Conservation (phyloP, 2,113 vertebrate species). For the Sialia sialis region DNA sequence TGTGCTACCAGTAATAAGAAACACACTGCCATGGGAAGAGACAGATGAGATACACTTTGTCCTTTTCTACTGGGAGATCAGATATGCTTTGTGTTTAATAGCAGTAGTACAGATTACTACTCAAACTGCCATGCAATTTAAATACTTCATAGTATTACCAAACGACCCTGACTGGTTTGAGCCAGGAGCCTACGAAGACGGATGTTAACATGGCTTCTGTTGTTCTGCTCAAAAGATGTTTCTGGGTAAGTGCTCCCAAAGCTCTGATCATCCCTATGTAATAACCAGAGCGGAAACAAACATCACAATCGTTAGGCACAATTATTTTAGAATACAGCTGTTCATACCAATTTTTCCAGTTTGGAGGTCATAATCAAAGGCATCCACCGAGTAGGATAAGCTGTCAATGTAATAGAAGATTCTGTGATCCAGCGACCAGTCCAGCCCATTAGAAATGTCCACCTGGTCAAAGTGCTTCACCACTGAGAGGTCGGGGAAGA, state of each 20-base stretch:
- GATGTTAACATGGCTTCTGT: not conserved
- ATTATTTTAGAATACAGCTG: not conserved
- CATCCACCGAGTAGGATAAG: constrained; percentile 83
- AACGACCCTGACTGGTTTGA: not conserved
- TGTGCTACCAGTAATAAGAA: not conserved
- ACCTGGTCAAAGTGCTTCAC: constrained; percentile 85
- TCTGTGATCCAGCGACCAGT: constrained; percentile 89
- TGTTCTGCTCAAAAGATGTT: not conserved
- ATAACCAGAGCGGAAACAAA: not conserved
- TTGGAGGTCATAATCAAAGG: constrained; percentile 85
- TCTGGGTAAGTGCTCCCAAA: not conserved
- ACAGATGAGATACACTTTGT: not conserved
- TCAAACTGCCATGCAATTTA: not conserved
- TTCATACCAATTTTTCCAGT: constrained; percentile 81
- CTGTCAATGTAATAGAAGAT: constrained; percentile 94
- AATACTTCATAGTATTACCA: not conserved
- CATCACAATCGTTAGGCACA: not conserved
- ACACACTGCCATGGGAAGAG: not conserved
- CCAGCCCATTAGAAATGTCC: constrained; percentile 92
- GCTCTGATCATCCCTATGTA: not conserved
- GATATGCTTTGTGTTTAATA: not conserved
- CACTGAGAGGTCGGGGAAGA: constrained; percentile 73
- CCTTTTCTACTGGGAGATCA: not conserved
- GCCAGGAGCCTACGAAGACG: not conserved
- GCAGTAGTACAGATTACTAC: not conserved